Conservation (phyloP, 2,113 vertebrate species). For the Pongo abelii region DNA sequence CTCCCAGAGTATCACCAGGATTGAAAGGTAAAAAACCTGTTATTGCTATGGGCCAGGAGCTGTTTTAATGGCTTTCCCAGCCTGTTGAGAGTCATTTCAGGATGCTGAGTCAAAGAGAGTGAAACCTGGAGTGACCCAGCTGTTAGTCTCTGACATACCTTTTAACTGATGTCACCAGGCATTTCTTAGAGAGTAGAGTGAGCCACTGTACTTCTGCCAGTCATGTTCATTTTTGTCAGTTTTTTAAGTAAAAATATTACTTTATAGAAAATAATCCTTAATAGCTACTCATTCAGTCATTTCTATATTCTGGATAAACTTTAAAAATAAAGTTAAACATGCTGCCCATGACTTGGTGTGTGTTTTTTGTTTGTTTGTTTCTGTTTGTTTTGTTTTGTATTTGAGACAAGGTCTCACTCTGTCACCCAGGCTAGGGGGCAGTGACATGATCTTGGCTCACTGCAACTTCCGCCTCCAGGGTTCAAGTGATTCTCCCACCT, state of each 20-base stretch:
- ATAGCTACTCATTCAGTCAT: neutral
- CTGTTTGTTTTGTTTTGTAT: no score
- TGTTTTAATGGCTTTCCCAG: neutral
- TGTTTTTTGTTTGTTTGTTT: neutral
- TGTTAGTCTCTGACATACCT: neutral
- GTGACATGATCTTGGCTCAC: no score
- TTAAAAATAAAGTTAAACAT: neutral
- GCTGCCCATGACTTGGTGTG: neutral
- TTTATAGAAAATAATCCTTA: neutral
- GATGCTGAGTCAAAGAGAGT: neutral
- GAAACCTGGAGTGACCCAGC: neutral
- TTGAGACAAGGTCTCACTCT: no score
- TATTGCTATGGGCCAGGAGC: neutral
- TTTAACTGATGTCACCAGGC: neutral
- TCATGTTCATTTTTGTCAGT: neutral
- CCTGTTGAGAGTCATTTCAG: conserved; percentile 8
- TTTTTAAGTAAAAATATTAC: neutral
- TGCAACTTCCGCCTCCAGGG: no score
- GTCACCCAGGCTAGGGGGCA: no score
- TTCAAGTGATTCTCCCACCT: no score
- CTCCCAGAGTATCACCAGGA: neutral
- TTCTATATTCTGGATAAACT: neutral
- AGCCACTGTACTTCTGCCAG: neutral
- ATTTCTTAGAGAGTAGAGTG: neutral
- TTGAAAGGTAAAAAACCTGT: neutral